Conservation (phyloP, 2,888 invertebrate genomes). For the Clitarchus hookeri region DNA sequence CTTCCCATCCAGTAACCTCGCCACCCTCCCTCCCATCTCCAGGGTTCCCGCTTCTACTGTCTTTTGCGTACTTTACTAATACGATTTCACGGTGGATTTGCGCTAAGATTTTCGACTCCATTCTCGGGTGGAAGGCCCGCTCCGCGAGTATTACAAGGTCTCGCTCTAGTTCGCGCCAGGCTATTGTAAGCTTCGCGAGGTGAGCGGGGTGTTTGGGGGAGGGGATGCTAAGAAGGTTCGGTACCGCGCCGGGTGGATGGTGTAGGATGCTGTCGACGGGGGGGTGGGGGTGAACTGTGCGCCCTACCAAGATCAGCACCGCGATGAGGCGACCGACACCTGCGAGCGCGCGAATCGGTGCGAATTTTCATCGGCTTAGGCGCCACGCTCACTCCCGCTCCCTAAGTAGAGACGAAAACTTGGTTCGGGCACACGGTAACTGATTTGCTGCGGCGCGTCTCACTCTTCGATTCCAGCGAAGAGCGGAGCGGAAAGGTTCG, state of each 20-base stretch:
- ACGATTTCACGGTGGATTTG: conserved; percentile 71
- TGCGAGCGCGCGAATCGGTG: neutral
- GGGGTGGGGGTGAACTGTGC: no score
- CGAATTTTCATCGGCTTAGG: neutral
- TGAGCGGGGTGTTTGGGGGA: conserved; percentile 2
- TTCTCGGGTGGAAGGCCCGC: conserved; percentile 34
- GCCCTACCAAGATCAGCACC: neutral
- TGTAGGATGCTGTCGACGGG: no score
- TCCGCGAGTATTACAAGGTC: conserved; percentile 24
- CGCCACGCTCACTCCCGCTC: no score
- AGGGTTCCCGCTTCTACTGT: conserved; percentile 45
- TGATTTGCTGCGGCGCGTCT: no score
- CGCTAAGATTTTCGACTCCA: conserved; percentile 61
- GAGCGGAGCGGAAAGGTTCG: no score
- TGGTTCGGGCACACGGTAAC: no score
- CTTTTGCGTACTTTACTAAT: conserved; percentile 61
- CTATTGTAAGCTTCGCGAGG: conserved; percentile 20
- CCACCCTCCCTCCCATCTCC: neutral
- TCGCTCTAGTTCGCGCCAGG: conserved; percentile 16
- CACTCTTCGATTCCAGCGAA: no score
- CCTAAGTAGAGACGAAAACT: no score
- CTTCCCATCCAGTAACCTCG: neutral
- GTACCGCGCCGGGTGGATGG: neutral
- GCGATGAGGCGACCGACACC: neutral
- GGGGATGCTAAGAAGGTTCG: conserved; percentile 19